phyloP scores from a whole-genome alignment of 2,113 vertebrate genomes.

The Oplegnathus fasciatus region DNA sequence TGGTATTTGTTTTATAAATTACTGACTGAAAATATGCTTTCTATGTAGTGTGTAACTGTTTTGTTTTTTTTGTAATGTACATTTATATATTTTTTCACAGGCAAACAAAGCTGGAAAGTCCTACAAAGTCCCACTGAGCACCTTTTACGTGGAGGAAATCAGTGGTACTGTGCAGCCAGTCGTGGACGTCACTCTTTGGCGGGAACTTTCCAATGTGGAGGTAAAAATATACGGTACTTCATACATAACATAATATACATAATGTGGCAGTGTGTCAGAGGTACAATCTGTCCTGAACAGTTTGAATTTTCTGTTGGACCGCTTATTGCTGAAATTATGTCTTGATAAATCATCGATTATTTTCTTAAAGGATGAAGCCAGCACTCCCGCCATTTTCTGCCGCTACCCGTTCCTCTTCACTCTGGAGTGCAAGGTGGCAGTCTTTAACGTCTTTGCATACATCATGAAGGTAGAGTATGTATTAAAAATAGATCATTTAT shows the following conservation, averaged over 20 bases:
- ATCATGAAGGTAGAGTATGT: slow-evolving; percentile 60
- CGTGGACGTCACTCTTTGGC: slow-evolving; percentile 48
- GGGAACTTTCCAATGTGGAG: background rate
- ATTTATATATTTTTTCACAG: slow-evolving; percentile 54
- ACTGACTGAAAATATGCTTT: background rate
- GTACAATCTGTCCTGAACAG: background rate
- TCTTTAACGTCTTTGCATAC: slow-evolving; percentile 33
- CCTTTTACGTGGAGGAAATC: slow-evolving; percentile 80
- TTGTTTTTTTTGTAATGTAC: background rate
- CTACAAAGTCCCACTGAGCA: slow-evolving; percentile 76
- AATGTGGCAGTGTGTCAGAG: background rate
- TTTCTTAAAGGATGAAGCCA: slow-evolving; percentile 58
- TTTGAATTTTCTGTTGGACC: background rate
- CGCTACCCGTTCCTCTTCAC: slow-evolving; percentile 79
- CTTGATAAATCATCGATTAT: background rate
- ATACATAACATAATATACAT: too few species aligned
- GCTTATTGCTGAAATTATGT: background rate
- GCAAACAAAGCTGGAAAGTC: slow-evolving; percentile 76
- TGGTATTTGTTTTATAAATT: background rate
- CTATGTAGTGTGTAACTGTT: background rate
- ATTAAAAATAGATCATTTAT: background rate
- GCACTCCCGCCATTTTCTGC: slow-evolving; percentile 75
- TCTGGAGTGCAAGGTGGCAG: slow-evolving; percentile 57
- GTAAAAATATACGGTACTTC: slow-evolving; percentile 53
- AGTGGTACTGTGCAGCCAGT: accelerated